Evolutionary conservation across 2,797 vertebrate genomes (phyloP).

Genomic region (Pseudomugil gertrudae): DNA sequence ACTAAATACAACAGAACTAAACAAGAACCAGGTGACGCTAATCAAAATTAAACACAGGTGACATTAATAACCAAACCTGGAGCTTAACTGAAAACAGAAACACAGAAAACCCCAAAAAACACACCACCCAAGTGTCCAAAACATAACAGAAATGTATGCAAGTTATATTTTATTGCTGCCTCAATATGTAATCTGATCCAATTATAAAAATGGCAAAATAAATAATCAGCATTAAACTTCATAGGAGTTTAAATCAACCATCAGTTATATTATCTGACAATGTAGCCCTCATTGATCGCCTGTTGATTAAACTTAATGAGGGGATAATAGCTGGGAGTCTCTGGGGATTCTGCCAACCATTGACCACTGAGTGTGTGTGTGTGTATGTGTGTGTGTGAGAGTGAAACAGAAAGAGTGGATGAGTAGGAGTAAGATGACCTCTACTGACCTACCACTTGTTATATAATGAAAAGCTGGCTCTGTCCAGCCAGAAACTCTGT

Average conservation of each 20-base stretch:
- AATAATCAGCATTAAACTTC: conserved; percentile 19
- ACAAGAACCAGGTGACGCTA: too few relatives aligned
- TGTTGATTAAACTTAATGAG: conserved; percentile 53
- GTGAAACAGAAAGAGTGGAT: conserved; percentile 4
- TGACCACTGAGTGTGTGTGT: conserved; percentile 20
- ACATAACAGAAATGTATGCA: too few relatives aligned
- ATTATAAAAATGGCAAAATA: conserved; percentile 6
- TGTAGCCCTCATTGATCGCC: conserved; percentile 10
- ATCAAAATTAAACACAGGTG: too few relatives aligned
- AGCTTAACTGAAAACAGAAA: too few relatives aligned
- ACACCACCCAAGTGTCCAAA: too few relatives aligned
- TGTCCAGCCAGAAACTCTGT: conserved; percentile 41
- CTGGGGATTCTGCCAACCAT: conserved; percentile 4
- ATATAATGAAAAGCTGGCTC: conserved; percentile 58
- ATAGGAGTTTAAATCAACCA: conserved; percentile 20
- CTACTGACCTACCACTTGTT: conserved; percentile 41
- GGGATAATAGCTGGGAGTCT: conserved; percentile 17
- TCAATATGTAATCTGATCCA: neutral
- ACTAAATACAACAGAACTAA: too few relatives aligned
- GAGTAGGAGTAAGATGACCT: conserved; percentile 23
- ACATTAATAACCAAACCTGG: too few relatives aligned
- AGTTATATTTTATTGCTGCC: too few relatives aligned
- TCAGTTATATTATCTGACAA: conserved; percentile 30
- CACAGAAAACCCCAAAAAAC: too few relatives aligned
- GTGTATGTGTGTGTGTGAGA: conserved; percentile 8